Base-by-base conservation (phyloP, 2,888 invertebrate species). In the Caenorhabditis afra region DNA sequence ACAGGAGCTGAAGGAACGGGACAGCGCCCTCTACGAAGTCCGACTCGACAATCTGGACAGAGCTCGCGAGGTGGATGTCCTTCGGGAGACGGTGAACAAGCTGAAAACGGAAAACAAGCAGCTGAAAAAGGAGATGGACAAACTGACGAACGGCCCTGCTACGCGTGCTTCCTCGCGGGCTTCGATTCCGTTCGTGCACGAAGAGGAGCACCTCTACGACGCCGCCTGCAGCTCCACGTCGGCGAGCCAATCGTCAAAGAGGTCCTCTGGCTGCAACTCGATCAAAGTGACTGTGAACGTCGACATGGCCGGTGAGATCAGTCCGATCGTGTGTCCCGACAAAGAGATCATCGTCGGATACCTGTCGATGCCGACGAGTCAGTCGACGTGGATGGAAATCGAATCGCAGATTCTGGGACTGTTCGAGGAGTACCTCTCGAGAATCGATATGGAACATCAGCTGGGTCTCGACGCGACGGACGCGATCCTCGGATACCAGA, bases 41-140 rank as follows among this genome's bases (percentile, higher is more conserved):
- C 65, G 97, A 81, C 92, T 99, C 81, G 98, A 99, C 91, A 97
- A 98, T 8, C 92, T 99, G 39, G 96, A 96, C 86, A 96, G 97
- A 0, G 97, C 97, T 3, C 97, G 97, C 91, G 97, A 99, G 91
- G 92, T 99, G 67, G 97, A 98, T 91, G 96, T 95, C 86, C 93
- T 98, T 20, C 95, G 96, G 91, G 98, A 99, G 90, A 96, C 96
- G 61, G 96, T 99, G 90, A 95, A 95, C 91, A 96, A 96, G 92
- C 96, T 98, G 95, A 94, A 96, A 95, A 95, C 94, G 91, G 97
- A 99, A 92, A 97, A 98, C 96, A 93, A 96, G 90, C 95, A 95
- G 90, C 92, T 99, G 87, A 97, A 97, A 91, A 96, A 97, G 89
- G 97, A 98, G 91, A 97, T 98, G 91, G 96, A 97, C 18, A 71